Conservation (phyloP, 2,888 invertebrate species). For the Bembecia ichneumoniformis region DNA sequence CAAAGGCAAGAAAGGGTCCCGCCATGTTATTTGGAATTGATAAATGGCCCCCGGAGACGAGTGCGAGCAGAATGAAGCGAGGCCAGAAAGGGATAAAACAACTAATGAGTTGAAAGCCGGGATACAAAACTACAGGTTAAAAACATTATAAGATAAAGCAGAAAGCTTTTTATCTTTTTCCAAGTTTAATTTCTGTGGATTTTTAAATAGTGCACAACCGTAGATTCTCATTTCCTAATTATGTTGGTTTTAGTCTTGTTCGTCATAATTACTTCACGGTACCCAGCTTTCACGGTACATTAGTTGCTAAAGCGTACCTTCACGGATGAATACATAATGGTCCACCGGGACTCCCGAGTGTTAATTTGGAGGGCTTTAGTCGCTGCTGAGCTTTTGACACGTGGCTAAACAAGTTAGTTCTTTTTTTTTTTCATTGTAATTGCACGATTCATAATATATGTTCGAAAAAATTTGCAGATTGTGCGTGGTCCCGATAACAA, state of each 20-base stretch:
- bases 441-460: background rate
- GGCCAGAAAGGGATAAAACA: constrained; percentile 40
- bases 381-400: constrained; percentile 45
- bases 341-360: constrained; percentile 31
- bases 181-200: background rate
- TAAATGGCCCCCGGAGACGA: constrained; percentile 66
- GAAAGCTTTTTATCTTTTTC: constrained; percentile 54
- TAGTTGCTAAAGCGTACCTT: constrained; percentile 34
- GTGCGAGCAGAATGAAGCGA: constrained; percentile 50
- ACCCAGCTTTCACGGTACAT: constrained; percentile 35
- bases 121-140: constrained; percentile 41
- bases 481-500: background rate
- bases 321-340: constrained; percentile 32
- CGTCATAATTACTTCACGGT: background rate
- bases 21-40: constrained; percentile 72
- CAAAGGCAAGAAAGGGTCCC: constrained; percentile 57
- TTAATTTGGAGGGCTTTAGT: constrained; percentile 27
- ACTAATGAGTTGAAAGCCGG: constrained; percentile 57
- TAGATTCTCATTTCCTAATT: background rate
- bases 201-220: too few relatives aligned
- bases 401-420: constrained; percentile 48
- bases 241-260: background rate
- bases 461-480: background rate
- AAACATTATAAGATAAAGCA: constrained; percentile 54
- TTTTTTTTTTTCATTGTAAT: constrained; percentile 21